Evolutionary conservation across 92 coral and sea anemone genomes (phyloP), one percentile per base, ranked within the genome.

Genomic region (Paramuricea clavata): DNA sequence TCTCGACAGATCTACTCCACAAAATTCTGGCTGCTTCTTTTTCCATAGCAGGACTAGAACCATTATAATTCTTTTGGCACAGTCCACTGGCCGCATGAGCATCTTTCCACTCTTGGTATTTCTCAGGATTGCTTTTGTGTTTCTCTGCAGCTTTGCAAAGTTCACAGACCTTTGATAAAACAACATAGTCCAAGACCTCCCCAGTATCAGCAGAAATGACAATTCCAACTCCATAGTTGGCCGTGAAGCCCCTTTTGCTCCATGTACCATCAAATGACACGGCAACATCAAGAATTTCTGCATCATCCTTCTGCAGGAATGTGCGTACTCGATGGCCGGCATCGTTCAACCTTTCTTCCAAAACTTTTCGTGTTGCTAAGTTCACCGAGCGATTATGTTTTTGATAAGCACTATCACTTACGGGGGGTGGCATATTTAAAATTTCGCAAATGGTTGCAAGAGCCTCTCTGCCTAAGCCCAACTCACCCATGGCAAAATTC

Each of bases 241-340:
- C 89, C 59, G 89, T 67, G 52, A 86, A 86, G 6, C 84, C 81
- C 57, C 83, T 85, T 30, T 86, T 77, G 49, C 84, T 86, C 85
- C 89, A 86, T 49, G 83, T 62, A 4, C 88, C 88, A 42, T 85
- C 88, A 73, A 85, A 73, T 28, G 88, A 85, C 39, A 85, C 89
- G 26, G 90, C 25, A 32, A 77, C 36, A 77, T 77, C 62, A 39
- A 75, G 21, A 27, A 85, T 16, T 59, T 56, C 31, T 62, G 59
- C 41, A 16, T 76, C 83, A 43, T 76, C 73, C 34, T 76, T 62
- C 16, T 7, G 59, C 23, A 36, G 27, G 12, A 5, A 75, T 12
- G 15, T 36, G 22, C 86, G 69, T 23, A 81, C 72, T 81, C 85
- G 34, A 47, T 42, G 59, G 8, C 71, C 90, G n/a, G 90, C 86